These are phyloP conservation scores for Cottus gobio DNA, from an alignment of 2,113 vertebrate species.

Conservation along the genomic window DNA sequence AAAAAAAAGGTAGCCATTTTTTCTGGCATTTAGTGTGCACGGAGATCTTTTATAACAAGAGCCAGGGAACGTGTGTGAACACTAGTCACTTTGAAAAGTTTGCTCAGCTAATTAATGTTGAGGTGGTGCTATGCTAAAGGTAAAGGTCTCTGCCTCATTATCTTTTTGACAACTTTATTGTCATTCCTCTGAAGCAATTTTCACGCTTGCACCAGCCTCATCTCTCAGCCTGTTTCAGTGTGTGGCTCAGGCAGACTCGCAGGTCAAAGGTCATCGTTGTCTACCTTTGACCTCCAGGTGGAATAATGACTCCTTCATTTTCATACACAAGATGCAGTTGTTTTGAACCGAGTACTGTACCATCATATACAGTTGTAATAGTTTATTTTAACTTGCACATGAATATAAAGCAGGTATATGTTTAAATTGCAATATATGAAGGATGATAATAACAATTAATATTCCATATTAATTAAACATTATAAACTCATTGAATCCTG, in stretches of 20 bases:
- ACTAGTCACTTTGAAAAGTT: not conserved
- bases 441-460: too few relatives aligned
- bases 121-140: too few relatives aligned
- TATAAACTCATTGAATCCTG: too few relatives aligned
- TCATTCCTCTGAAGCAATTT: not conserved
- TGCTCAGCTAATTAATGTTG: not conserved
- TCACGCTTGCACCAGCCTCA: not conserved
- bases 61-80: not conserved
- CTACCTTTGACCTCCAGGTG: slow-evolving; percentile 12
- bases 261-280: slow-evolving; percentile 37
- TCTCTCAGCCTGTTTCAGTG: slow-evolving; percentile 8
- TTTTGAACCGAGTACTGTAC: not conserved
- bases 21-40: not conserved
- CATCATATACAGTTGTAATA: too few relatives aligned
- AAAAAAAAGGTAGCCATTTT: not conserved
- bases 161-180: not conserved
- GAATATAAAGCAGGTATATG: too few relatives aligned
- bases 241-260: not conserved
- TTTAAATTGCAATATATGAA: too few relatives aligned
- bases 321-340: not conserved
- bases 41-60: not conserved
- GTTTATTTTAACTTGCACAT: too few relatives aligned
- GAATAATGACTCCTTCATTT: not conserved
- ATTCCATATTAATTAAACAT: too few relatives aligned
- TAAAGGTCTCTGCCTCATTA: not conserved